Base-by-base conservation (phyloP, 2,888 invertebrate genomes). In the Ceriagrion tenellum region DNA sequence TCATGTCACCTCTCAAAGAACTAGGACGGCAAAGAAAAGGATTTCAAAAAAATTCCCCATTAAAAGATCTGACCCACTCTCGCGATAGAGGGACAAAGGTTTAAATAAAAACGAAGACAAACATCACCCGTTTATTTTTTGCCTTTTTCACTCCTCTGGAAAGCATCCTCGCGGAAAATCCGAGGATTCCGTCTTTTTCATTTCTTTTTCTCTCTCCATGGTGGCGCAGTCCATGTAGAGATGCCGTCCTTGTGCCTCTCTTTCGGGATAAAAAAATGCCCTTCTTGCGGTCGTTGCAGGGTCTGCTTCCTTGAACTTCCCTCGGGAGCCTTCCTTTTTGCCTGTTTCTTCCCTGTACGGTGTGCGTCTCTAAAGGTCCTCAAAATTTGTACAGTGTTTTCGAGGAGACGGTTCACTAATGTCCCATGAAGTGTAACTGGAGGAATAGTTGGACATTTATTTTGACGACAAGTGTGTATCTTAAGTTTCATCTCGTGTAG, bases 11-110 rank as follows among this genome's bases (percentile, higher is more conserved):
- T 69, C n/a, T 1, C 26, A 23, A n/a, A 69, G 18, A 69, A 26
- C 23, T 23, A 23, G 26, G 4, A 69, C 26, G 10, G 26, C 69
- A 69, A 69, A 69, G 69, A 69, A 69, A 69, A 26, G 26, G 69
- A 20, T 63, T 63, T 69, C 2, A 26, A n/a, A n/a, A 69, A 69
- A 69, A 69, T 26, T 69, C 69, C 69, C 26, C 69, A 69, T 69
- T 69, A 26, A 59, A 20, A 69, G 69, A 69, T 69, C 69, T 69
- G 69, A 69, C 69, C 69, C 69, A 69, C 69, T 69, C 69, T 69
- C 23, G 69, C 69, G 26, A 69, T 26, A n/a, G 10, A 69, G n/a
- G 69, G 69, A 69, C 69, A 69, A 69, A 69, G 69, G 69, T 4
- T 23, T 8, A n/a, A 26, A 69, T 8, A 69, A 69, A 69, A 69